Evolutionary conservation across 2,888 invertebrate species (phyloP).

Genomic region (Volucella bombylans): DNA sequence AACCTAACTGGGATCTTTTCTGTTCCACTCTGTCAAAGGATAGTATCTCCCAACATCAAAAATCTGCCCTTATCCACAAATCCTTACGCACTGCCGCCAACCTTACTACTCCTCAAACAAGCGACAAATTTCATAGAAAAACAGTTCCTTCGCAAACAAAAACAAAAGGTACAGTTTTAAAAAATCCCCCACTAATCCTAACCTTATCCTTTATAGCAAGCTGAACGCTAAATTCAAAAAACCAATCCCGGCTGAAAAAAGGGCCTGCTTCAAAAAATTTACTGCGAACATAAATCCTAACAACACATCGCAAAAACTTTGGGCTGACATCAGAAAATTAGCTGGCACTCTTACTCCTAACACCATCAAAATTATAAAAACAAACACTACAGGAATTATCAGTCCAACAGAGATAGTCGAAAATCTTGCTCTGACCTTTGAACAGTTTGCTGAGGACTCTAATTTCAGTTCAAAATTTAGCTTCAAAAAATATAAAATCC

Average conservation of each 20-base stretch:
- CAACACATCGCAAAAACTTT: constrained; percentile 6
- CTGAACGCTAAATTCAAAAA: constrained; percentile 13
- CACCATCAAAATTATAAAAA: not conserved
- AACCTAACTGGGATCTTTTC: no score
- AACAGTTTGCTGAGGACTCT: not conserved
- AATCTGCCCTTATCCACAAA: not conserved
- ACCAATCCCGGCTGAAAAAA: constrained; percentile 14
- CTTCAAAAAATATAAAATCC: not conserved
- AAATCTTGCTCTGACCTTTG: not conserved
- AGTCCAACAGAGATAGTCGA: constrained; percentile 1
- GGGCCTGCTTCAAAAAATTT: constrained; percentile 21
- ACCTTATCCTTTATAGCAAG: constrained; percentile 3
- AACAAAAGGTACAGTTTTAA: constrained; percentile 22
- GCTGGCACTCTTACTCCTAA: not conserved
- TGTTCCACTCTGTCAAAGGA: no score
- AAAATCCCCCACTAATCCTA: constrained; percentile 6
- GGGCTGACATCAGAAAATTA: constrained; percentile 18
- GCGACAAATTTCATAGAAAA: not conserved
- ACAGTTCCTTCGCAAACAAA: constrained; percentile 7
- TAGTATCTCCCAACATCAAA: no score
- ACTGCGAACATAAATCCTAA: constrained; percentile 21
- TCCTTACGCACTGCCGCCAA: not conserved
- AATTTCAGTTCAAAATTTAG: not conserved
- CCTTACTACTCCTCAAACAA: constrained; percentile 7
- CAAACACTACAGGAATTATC: not conserved